Percentiles rank a stretch among this genome's conserved stretches.
Evolutionary conservation across 2,113 vertebrate species (phyloP).

Genomic region (Eubucco bourcierii): DNA sequence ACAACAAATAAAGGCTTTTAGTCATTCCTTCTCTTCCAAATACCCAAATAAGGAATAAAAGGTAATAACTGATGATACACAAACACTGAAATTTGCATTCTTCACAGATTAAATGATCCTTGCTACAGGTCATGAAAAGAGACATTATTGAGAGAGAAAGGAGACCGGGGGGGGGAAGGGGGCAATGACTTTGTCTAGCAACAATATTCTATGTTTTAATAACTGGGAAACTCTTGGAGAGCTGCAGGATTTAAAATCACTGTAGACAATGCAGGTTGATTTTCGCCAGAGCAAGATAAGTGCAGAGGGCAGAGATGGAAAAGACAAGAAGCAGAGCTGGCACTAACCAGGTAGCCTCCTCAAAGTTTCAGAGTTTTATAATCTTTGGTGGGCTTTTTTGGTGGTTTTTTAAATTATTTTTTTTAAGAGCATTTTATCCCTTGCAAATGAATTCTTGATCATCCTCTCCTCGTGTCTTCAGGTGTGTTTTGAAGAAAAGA

Average conservation of each 20-base stretch:
- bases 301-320: background rate
- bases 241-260: constrained; percentile 24
- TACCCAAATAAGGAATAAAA: constrained; percentile 66
- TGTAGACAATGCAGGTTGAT: background rate
- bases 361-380: constrained; percentile 81
- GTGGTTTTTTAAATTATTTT: background rate
- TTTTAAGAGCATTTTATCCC: constrained; percentile 47
- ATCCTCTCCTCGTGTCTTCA: constrained; percentile 72
- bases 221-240: constrained; percentile 48
- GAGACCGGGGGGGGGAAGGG: background rate
- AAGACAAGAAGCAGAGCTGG: constrained; percentile 76
- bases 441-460: constrained; percentile 70
- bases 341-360: constrained; percentile 69
- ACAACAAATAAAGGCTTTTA: constrained; percentile 49
- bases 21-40: constrained; percentile 61
- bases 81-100: constrained; percentile 62
- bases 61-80: constrained; percentile 45
- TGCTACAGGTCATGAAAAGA: constrained; percentile 70
- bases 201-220: constrained; percentile 55
- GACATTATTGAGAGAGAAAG: constrained; percentile 40
- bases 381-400: constrained; percentile 16
- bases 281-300: background rate
- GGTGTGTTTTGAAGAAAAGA: constrained; percentile 75
- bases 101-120: constrained; percentile 72
- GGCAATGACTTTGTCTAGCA: constrained; percentile 39